Percentiles rank a stretch among this genome's conserved stretches.
These are phyloP conservation scores for Aspidiotus destructor DNA, from an alignment of 2,888 invertebrate genomes.

Conservation along the genomic window DNA sequence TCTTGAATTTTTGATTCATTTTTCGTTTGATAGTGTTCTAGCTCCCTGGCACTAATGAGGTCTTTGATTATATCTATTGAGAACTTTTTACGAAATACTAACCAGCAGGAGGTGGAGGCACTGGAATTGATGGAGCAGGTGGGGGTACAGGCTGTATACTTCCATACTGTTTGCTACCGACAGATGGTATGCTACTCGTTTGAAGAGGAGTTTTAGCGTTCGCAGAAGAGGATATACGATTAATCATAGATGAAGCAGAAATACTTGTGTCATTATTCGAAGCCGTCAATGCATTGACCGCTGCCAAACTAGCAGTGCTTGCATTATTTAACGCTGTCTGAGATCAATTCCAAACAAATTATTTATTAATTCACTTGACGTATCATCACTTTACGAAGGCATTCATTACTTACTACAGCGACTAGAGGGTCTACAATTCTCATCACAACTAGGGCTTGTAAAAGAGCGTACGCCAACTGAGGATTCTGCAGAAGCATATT, in stretches of 20 bases:
- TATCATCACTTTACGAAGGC: background rate
- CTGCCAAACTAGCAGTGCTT: conserved; percentile 1
- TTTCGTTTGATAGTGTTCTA: no score
- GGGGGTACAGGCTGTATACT: conserved; percentile 35
- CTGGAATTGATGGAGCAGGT: conserved; percentile 27
- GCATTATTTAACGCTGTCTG: conserved; percentile 20
- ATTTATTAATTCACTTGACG: background rate
- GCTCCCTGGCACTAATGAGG: no score
- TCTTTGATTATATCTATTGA: no score
- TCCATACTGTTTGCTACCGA: background rate
- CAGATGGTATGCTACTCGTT: background rate
- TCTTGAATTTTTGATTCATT: no score
- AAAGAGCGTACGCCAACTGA: conserved; percentile 88
- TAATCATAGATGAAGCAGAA: conserved; percentile 19
- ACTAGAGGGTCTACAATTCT: conserved; percentile 93
- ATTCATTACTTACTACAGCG: conserved; percentile 60
- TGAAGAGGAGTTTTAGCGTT: background rate
- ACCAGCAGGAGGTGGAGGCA: conserved; percentile 21
- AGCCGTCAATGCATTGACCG: conserved; percentile 9
- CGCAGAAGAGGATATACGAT: conserved; percentile 9
- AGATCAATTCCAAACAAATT: background rate
- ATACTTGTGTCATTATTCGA: conserved; percentile 1
- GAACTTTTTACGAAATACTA: background rate
- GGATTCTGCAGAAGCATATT: conserved; percentile 97
- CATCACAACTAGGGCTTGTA: conserved; percentile 98